Base-by-base conservation (phyloP, 1,140 invertebrate genomes). In the Bombus polaris region DNA sequence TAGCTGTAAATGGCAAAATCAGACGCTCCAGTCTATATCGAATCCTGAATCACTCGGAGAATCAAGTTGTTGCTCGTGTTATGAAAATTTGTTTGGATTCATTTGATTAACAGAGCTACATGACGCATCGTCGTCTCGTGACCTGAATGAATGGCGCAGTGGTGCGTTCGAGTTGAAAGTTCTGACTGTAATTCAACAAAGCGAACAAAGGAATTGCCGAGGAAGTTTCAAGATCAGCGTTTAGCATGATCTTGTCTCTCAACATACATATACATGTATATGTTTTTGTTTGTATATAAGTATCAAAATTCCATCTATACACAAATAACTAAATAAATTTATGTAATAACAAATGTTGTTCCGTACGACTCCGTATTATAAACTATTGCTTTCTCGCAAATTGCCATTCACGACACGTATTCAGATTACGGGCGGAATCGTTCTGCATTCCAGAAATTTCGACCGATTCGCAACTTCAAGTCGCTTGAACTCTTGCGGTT, bases 361-460 rank as follows among this genome's bases (percentile, higher is more conserved):
- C 28, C 13, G 13, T 28, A 66, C 18, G 44, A 77, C 68, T 35
- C 12, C 15, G 32, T 32, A 82, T 32, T 22, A 22, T 25, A 12
- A 59, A 28, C n/a, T 3, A 59, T 70, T 44, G n/a, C 44, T 59
- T 84, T 84, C 75, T 35, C 22, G 39, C n/a, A 57, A 83, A 78
- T 57, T 53, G 15, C 28, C 4, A n/a, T 37, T 71, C 28, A 22
- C 37, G 12, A 12, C 8, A 0, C 65, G 32, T 84, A 35, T 71
- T 9, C 66, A 47, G 81, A n/a, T 79, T 79, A 71, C 66, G 9
- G 5, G 39, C 37, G 10, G 32, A 25, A 59, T 73, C 42, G 35
- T 22, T 85, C n/a, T 78, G 28, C 2, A 73, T 53, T 80, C 53
- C 6, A 85, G 77, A 80, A 66, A 81, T 81, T 80, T 85, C 78